These are phyloP conservation scores for Chaetogeoica ovagalla DNA, from an alignment of 2,888 invertebrate genomes.

Conservation along the genomic window DNA sequence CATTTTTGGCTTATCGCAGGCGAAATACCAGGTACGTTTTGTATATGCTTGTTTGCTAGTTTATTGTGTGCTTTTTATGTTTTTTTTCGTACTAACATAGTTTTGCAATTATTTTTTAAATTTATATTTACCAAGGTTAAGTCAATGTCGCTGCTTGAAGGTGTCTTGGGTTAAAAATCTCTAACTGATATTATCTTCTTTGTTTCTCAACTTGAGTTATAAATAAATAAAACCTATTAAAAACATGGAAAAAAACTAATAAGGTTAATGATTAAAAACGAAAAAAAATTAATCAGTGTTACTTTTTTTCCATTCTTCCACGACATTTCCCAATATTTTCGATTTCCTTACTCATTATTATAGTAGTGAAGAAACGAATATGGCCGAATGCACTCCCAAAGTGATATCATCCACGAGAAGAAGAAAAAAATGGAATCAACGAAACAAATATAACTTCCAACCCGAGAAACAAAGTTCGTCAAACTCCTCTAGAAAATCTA, in stretches of 20 bases:
- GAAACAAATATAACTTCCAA: slow-evolving; percentile 51
- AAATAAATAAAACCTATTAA: slow-evolving; percentile 14
- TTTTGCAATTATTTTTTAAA: slow-evolving; percentile 33
- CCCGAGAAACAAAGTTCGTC: slow-evolving; percentile 44
- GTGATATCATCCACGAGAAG: slow-evolving; percentile 34
- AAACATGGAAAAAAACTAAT: slow-evolving; percentile 43
- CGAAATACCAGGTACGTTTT: slow-evolving; percentile 56
- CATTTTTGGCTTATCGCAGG: slow-evolving; percentile 54
- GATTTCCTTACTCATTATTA: slow-evolving; percentile 47
- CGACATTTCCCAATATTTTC: slow-evolving; percentile 24
- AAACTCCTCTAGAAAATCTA: slow-evolving; percentile 50
- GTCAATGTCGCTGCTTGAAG: slow-evolving; percentile 52
- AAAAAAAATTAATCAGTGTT: slow-evolving; percentile 50
- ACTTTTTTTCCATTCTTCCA: slow-evolving; percentile 51
- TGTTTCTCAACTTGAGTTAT: slow-evolving; percentile 27
- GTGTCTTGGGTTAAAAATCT: slow-evolving; percentile 47
- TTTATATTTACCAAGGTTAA: slow-evolving; percentile 51
- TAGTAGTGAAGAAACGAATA: slow-evolving; percentile 51
- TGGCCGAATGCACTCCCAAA: slow-evolving; percentile 45
- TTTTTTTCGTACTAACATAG: slow-evolving; percentile 29
- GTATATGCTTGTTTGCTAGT: slow-evolving; percentile 43
- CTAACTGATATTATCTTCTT: slow-evolving; percentile 48
- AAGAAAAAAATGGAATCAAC: slow-evolving; percentile 51
- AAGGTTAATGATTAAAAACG: slow-evolving; percentile 38
- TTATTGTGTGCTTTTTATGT: slow-evolving; percentile 41